Base-by-base conservation (phyloP, 2,888 invertebrate species). In the Drosophila lacicola region DNA sequence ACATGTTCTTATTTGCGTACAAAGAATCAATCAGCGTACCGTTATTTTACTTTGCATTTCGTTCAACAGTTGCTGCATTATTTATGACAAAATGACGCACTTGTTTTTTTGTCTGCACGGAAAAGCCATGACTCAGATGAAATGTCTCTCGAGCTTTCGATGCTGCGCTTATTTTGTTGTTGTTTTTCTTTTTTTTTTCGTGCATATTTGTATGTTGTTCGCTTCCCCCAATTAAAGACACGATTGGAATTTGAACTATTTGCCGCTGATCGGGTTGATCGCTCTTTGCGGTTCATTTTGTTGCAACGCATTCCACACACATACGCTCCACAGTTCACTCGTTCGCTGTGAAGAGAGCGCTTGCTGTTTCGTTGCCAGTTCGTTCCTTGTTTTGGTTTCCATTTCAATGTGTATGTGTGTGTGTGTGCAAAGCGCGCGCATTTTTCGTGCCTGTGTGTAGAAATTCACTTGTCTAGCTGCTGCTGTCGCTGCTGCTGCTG, bases 201-300 rank as follows among this genome's bases (percentile, higher is more conserved):
- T 42, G 42, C 50, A 44, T 61, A 44, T 44, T 58, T 65, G 57
- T 37, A 62, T 46, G 37, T 51, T 45, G 50, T 63, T 69, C 57
- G 45, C 36, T 73, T 72, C 58, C 62, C 64, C 66, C 69, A 76
- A 77, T 72, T 78, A 64, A 66, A 70, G 56, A 54, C 51, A 51
- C 49, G 41, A 67, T 67, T 78, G 81, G 81, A 83, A 82, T 83
- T 83, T 71, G 61, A 81, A 76, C 69, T 73, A 82, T 82, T 81
- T 67, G 62, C 41, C 64, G 25, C 29, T 54, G 75, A 75, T 75
- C 75, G 57, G 11, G 53, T 17, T 37, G 60, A 49, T 70, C 58
- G 41, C 25, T 36, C 42, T 47, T 19, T 14, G 61, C 17, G 17
- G 54, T 75, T 72, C 76, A 69, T 65, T 76, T 55, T 46, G 37